Base-by-base conservation (phyloP, 2,113 vertebrate genomes). In the Peromyscus leucopus region DNA sequence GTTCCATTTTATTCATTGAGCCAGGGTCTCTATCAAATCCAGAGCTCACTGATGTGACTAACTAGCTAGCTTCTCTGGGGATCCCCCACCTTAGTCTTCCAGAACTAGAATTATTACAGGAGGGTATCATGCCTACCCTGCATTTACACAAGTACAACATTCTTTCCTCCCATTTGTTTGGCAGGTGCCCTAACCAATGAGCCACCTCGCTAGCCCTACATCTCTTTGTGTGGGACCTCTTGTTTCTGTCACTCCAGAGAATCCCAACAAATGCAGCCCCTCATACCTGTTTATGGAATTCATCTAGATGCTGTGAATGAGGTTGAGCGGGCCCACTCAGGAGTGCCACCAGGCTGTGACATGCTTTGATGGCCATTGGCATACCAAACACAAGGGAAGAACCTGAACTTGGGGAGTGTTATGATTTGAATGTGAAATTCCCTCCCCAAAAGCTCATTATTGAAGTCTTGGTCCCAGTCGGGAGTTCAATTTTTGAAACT, bases 191-290 rank as follows among this genome's bases (percentile, higher is more conserved):
- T 78, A 78, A 48, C 75, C 75, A 78, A 28, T 13, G 42, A 78
- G 42, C 42, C 42, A 48, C 28, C 21, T 78, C 42, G 4, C 74
- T 13, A 76, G 24, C 74, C 74, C 74, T 7, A 46, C 12, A 26
- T 46, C 74, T 76, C 75, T 46, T 75, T 42, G 26, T 78, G 24
- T 78, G 39, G 22, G 42, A 78, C 42, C 71, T 74, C 36, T 46
- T 48, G 42, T 7, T 93, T 94, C 91, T 90, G 7, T 94, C 90
- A 96, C 59, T 61, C 83, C 61, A 26, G 16, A 78, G 12, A 87
- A 78, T 9, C 8, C 67, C 67, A 31, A 76, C 11, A 16, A 71
- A 75, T 7, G 80, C 1, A 3, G 31, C 26, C 22, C 31, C 55
- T 59, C 31, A 74, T 1, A 13, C 75, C 12, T n/a, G 12, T 61